A percentile compares a stretch with the other conserved stretches of the same genome.
Evolutionary conservation across 2,113 vertebrate species (phyloP).

Genomic region (Nanorana parkeri): DNA sequence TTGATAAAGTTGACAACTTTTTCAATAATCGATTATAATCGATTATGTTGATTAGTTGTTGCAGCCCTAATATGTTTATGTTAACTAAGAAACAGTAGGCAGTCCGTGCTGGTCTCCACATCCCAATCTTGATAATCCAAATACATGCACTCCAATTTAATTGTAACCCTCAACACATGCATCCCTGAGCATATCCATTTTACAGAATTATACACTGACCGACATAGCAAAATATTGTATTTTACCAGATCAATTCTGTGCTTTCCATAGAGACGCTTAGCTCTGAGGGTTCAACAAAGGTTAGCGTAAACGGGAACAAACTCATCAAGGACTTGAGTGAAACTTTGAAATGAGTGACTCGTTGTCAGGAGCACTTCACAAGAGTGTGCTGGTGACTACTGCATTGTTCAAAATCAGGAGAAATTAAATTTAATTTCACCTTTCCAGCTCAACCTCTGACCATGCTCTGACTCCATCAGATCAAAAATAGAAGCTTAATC

Average conservation of each 20-base stretch:
- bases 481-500: slow-evolving; percentile 58
- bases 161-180: neutral
- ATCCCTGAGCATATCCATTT: neutral
- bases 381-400: slow-evolving; percentile 7
- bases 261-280: neutral
- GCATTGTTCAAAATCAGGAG: slow-evolving; percentile 55
- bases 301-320: slow-evolving; percentile 24
- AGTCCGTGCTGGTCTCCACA: too few species aligned
- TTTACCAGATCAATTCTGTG: slow-evolving; percentile 3
- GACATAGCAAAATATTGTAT: neutral
- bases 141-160: too few species aligned
- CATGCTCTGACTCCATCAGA: slow-evolving; percentile 52
- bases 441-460: slow-evolving; percentile 54
- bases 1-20: too few species aligned
- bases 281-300: slow-evolving; percentile 12
- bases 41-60: too few species aligned
- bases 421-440: slow-evolving; percentile 57
- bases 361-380: slow-evolving; percentile 34
- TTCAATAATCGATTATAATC: too few species aligned
- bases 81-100: too few species aligned
- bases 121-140: too few species aligned
- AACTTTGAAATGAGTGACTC: slow-evolving; percentile 52
- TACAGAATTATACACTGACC: neutral
- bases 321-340: slow-evolving; percentile 42
- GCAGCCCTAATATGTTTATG: too few species aligned